Base-by-base conservation (phyloP, 2,113 vertebrate species). In the Nyctibius bracteatus region DNA sequence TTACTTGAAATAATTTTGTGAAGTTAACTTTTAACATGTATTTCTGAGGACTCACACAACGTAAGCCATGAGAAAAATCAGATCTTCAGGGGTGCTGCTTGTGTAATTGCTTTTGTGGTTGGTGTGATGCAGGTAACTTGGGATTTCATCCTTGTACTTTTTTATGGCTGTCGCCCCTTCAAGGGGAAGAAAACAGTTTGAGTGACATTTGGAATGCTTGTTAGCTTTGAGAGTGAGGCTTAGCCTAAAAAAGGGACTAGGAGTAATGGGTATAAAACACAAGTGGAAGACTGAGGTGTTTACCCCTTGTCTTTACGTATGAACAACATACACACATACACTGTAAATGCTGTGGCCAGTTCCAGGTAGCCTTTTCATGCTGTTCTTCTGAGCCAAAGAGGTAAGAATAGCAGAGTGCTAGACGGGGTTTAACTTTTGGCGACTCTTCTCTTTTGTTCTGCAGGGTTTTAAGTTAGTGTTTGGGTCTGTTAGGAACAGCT, bases 41-140 rank as follows among this genome's bases (percentile, higher is more conserved):
- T 80, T 66, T n/a, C n/a, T n/a, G n/a, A 47, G 46, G 30, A 23
- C 10, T 10, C 2, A 0, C 8, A 37, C 24, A 16, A 1, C 0
- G 0, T 14, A 21, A 61, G 28, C 58, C 20, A 5, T 18, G 59
- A 30, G 46, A 33, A n/a, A 46, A 24, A 49, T 12, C 19, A 33
- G 14, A 7, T 59, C 39, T 24, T 46, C 12, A 4, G 43, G 47
- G 46, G 12, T 18, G 23, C 75, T 63, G 57, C 47, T 81, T 74
- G n/a, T 10, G 5, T 9, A 7, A 28, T 13, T 44, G 59, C 25
- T 41, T 4, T 24, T 30, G 24, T 65, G n/a, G 33, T 46, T 52
- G 16, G n/a, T 47, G 43, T n/a, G 46, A 6, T 54, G 39, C 39
- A 33, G 58, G 83, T 49, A 44, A 44, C 35, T 37, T n/a, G 37